Base-by-base conservation (phyloP, 2,113 vertebrate genomes). In the Toxotes jaculatrix region DNA sequence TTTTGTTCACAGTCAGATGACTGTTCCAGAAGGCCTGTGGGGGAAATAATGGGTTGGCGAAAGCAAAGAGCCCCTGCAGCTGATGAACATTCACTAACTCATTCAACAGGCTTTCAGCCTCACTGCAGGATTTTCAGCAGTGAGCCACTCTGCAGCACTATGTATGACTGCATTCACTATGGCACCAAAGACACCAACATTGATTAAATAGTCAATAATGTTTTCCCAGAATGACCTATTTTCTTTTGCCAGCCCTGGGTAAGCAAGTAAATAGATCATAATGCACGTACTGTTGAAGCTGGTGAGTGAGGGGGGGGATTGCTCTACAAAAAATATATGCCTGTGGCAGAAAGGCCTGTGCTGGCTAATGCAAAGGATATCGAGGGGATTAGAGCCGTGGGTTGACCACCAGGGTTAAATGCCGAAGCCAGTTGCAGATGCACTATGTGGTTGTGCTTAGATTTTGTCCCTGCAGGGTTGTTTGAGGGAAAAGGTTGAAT, bases 1-100 rank as follows among this genome's bases (percentile, higher is more conserved):
- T 89, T 92, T 92, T 88, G 91, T 94, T 92, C 79, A 80, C 86
- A 86, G 81, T 89, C 87, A 60, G 83, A 87, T 87, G 91, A 90
- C 82, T 92, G 85, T 93, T 95, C 90, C 87, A 91, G 93, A 94
- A 93, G 83, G 86, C 79, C 84, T 82, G 79, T 65, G 86, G 38
- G 38, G 86, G 84, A 90, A 80, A 93, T 88, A 90, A 89, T 88
- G 77, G 85, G 47, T 74, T 34, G 59, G 71, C 65, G 42, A 75
- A 63, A 56, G 81, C 85, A 87, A 87, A 87, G 75, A 71, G 76
- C 59, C 57, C 4, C 77, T 79, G 76, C 74, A 79, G 84, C 85
- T 59, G 82, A 89, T 81, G 72, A 82, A 77, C 78, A 82, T 82
- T 82, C 82, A 87, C 76, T 68, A 55, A 55, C 71, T 84, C 87